Evolutionary conservation across 2,888 invertebrate species (phyloP), one percentile per base, ranked within the genome.

Genomic region (Scaptodrosophila latifasciaeformis): DNA sequence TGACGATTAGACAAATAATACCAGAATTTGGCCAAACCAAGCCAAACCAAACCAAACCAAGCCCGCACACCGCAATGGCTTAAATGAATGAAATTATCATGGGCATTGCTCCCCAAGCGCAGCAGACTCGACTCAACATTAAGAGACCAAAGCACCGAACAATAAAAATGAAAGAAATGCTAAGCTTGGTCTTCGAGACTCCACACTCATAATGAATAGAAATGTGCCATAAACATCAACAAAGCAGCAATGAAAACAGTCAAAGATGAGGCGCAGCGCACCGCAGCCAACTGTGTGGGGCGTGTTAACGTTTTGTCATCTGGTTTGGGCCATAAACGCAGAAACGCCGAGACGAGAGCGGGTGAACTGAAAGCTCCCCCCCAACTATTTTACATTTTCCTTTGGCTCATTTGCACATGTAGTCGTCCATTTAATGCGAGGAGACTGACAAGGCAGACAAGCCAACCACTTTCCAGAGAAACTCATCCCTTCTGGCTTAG

Each of bases 131-230:
- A n/a, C n/a, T 56, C 68, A 62, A 66, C 76, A 68, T 59, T 52
- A n/a, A n/a, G n/a, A n/a, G 10, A 15, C 34, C 6, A 34, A 15
- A 49, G 54, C 34, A 27, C 50, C 47, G 49, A 50, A 27, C 9
- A 13, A 62, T 63, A 70, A 75, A 71, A 70, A 75, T 75, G 75
- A 70, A 78, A 60, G 76, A 71, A 75, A 75, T 67, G 72, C 48
- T 75, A 59, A 61, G 61, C 74, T 65, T 59, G 60, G 68, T 54
- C 62, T 54, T 10, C 15, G 43, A 56, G 54, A 67, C 51, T 54
- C 49, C 65, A 70, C 62, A 59, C 71, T 64, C 71, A 72, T 75
- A 75, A 75, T 75, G 75, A 78, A 78, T 75, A 75, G 76, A 72
- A 75, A 75, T 75, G 78, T 56, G 68, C 67, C 54, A 75, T 75